Evolutionary conservation across 1,140 invertebrate species (phyloP).

Genomic region (Scylla paramamosain): DNA sequence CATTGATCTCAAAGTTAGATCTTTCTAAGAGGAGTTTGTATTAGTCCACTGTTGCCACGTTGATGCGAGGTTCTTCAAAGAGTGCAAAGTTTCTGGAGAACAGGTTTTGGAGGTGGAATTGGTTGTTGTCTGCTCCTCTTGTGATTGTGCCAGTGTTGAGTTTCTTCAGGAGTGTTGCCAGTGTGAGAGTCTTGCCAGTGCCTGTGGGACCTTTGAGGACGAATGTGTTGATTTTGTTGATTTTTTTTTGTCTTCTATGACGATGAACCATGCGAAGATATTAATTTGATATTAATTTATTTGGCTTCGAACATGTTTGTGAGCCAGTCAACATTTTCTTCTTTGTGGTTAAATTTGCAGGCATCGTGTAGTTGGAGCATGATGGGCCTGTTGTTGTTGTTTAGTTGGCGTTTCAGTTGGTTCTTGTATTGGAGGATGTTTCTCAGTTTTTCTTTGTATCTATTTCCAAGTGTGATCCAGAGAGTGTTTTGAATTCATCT

Average conservation of each 20-base stretch:
- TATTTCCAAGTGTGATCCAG: neutral
- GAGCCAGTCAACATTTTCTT: neutral
- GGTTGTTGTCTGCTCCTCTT: slow-evolving; percentile 35
- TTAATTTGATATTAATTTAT: neutral
- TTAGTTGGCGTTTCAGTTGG: neutral
- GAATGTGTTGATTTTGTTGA: slow-evolving; percentile 36
- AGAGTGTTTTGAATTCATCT: slow-evolving; percentile 35
- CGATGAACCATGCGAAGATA: neutral
- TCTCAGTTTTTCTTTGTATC: neutral
- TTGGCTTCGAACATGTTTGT: slow-evolving; percentile 28
- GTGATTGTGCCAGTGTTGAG: slow-evolving; percentile 52
- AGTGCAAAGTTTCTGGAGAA: neutral
- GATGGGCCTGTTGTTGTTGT: neutral
- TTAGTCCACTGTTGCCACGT: slow-evolving; percentile 45
- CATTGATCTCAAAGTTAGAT: slow-evolving; percentile 35
- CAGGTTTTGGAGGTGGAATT: slow-evolving; percentile 55
- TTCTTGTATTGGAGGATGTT: neutral
- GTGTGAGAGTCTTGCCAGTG: slow-evolving; percentile 40
- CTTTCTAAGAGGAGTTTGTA: slow-evolving; percentile 61
- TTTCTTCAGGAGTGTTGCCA: neutral
- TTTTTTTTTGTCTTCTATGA: slow-evolving; percentile 21
- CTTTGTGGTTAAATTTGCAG: neutral
- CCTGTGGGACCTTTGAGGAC: slow-evolving; percentile 61
- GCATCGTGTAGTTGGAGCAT: neutral
- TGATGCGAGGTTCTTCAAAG: slow-evolving; percentile 55